Evolutionary conservation across 37 sponge, comb jelly and placozoan genomes (phyloP).

Genomic region (Aplysina aerophoba): DNA sequence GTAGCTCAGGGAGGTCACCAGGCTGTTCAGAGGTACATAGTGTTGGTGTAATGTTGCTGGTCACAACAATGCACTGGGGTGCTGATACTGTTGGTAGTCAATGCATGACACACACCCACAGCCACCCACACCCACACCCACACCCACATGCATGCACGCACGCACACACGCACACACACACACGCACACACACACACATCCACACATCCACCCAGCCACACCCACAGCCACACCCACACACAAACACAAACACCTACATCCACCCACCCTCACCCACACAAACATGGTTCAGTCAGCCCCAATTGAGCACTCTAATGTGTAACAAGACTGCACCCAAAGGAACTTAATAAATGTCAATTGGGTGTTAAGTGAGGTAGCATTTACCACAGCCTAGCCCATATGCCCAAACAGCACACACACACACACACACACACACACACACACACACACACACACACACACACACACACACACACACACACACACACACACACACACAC

Average conservation of each 20-base stretch:
- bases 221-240: slow-evolving; percentile 43
- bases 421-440: slow-evolving; percentile 21
- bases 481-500: slow-evolving; percentile 30
- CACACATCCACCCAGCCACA: slow-evolving; percentile 39
- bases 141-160: no score
- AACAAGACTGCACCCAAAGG: no score
- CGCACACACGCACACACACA: slow-evolving; percentile 41
- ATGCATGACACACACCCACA: no score
- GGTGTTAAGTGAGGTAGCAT: no score
- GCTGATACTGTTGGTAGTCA: no score
- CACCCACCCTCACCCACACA: slow-evolving; percentile 7
- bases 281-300: not conserved
- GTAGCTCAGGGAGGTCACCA: no score
- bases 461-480: slow-evolving; percentile 25
- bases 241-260: slow-evolving; percentile 31
- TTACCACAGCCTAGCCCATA: no score
- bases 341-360: no score
- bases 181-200: slow-evolving; percentile 37
- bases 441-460: slow-evolving; percentile 21
- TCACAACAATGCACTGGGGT: no score
- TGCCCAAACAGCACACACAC: slow-evolving; percentile 19
- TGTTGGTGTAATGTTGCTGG: no score
- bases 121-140: no score
- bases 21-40: no score
- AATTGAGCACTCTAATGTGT: not conserved